Evolutionary conservation across 2,797 vertebrate species (phyloP), one percentile per base, ranked within the genome.

Genomic region (Sciurus vulgaris): DNA sequence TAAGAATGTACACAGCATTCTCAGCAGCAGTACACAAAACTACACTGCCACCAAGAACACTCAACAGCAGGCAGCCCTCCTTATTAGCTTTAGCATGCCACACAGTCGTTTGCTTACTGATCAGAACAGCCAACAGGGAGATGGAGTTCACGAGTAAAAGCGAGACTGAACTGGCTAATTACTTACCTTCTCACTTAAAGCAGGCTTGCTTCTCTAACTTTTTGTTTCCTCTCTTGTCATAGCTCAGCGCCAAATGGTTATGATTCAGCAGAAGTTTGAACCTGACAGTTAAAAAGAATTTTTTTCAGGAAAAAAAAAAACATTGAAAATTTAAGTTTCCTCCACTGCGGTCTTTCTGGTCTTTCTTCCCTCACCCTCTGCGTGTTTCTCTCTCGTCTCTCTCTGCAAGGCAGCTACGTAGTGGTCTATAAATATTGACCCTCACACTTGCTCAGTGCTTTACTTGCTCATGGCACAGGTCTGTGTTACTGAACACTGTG

Each of bases 371-470:
- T 83, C 78, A 94, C 96, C 72, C 86, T 91, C 56, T 74, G 33
- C 5, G 24, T 38, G 89, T 89, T 77, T 67, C 82, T 83, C 78
- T 70, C 4, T 4, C 33, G 38, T 59, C 81, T 96, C 94, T 92
- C 95, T 97, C 90, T 95, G 94, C 90, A 69, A 93, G 93, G 70
- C 95, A 88, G 98, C 97, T 97, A 84, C 3, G 59, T 86, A 94
- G 96, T 69, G 98, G 97, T 98, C 98, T 99, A 98, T 99, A 99
- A 99, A 98, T 98, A 99, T 94, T 97, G 98, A 96, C 98, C 97
- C 96, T 97, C 97, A 97, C 98, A 98, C 98, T 98, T 98, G 98
- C 97, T 98, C 97, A 30, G 97, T 84, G 93, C 97, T 98, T 85
- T 87, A 79, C 97, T 92, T 95, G 98, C 98, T 59, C 78, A 96